Percentiles rank a stretch among this genome's conserved stretches.
Conservation (phyloP, 1,140 invertebrate species). For the Acyrthosiphon pisum region DNA sequence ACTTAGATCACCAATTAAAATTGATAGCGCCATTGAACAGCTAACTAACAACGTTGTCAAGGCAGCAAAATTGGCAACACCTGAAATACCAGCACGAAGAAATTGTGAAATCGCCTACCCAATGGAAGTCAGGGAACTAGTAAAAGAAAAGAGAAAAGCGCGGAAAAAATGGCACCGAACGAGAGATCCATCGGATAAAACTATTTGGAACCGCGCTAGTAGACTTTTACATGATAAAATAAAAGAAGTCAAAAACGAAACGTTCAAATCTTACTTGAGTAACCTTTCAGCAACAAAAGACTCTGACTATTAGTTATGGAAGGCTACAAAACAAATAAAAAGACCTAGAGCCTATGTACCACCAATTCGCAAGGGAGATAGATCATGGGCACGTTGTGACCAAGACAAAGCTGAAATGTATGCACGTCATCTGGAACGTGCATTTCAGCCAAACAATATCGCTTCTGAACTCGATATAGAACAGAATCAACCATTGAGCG, state of each 20-base stretch:
- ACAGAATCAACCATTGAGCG: too few relatives aligned
- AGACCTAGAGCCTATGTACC: too few relatives aligned
- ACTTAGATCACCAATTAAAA: neutral
- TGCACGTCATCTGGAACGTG: too few relatives aligned
- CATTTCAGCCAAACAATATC: too few relatives aligned
- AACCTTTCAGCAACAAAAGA: neutral
- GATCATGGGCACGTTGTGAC: too few relatives aligned
- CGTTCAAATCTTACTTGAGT: neutral
- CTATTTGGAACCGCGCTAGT: neutral
- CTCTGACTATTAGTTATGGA: neutral
- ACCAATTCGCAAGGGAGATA: too few relatives aligned
- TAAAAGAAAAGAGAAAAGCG: too few relatives aligned
- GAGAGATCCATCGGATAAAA: neutral
- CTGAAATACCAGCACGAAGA: neutral
- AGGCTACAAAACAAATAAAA: too few relatives aligned
- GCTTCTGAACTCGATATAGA: too few relatives aligned
- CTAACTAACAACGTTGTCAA: neutral
- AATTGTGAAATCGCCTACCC: too few relatives aligned
- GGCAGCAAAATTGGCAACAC: neutral
- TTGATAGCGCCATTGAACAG: neutral
- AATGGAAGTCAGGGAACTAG: too few relatives aligned
- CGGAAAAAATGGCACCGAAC: neutral
- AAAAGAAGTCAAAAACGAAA: constrained; percentile 10
- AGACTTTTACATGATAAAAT: constrained; percentile 8
- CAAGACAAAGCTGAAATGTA: too few relatives aligned